Conservation (phyloP, 2,888 invertebrate species). For the Prenolepis imparis region DNA sequence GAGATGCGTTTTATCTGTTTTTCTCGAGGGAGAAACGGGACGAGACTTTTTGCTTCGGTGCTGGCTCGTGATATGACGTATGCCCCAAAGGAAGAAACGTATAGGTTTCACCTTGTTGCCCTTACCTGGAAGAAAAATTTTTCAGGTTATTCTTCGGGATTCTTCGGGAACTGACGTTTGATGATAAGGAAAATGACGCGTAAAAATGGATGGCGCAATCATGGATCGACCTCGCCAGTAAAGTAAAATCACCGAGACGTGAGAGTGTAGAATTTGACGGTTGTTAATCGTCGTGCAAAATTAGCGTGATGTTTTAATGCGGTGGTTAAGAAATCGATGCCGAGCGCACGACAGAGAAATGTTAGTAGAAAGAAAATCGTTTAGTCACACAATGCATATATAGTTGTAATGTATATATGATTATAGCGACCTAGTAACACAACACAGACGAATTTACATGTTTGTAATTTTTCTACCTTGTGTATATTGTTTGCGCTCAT, state of each 20-base stretch:
- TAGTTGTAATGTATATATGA: background rate
- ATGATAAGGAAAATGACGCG: background rate
- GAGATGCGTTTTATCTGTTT: conserved; percentile 4
- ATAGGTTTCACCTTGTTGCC: background rate
- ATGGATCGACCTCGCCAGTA: background rate
- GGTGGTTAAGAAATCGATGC: conserved; percentile 56
- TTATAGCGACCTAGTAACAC: conserved; percentile 55
- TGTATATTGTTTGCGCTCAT: background rate
- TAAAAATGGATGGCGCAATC: background rate
- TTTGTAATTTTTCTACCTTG: conserved; percentile 37
- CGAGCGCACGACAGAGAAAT: conserved; percentile 32
- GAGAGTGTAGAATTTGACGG: conserved; percentile 21
- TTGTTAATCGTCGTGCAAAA: conserved; percentile 31
- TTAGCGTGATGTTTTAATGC: conserved; percentile 33
- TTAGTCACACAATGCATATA: conserved; percentile 57
- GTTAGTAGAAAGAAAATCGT: conserved; percentile 47
- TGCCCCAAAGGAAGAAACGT: background rate
- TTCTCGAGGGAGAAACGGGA: background rate
- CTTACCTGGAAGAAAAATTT: conserved; percentile 70
- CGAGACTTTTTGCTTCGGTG: conserved; percentile 69
- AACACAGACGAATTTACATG: conserved; percentile 30
- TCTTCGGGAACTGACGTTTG: conserved; percentile 31
- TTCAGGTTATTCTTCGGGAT: conserved; percentile 16
- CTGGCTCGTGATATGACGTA: conserved; percentile 19
- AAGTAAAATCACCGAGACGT: conserved; percentile 16